Base-by-base conservation (phyloP, 2,797 vertebrate species). In the Hippocampus kuda region DNA sequence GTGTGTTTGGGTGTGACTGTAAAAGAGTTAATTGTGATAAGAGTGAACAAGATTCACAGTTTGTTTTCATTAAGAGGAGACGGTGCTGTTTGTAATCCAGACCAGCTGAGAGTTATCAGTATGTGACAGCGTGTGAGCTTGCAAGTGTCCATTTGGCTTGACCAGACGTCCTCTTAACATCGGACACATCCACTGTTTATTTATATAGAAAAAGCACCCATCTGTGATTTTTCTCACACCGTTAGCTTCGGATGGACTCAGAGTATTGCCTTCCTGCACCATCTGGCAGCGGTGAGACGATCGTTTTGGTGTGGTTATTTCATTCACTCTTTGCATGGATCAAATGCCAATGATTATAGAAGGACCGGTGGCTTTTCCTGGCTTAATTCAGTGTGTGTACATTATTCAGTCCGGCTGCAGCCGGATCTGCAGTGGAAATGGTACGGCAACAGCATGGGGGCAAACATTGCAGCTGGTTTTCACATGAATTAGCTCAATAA, bases 51-150 rank as follows among this genome's bases (percentile, higher is more conserved):
- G 73, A 78, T 63, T 57, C 66, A 24, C 26, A n/a, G 59, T 66
- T 73, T 80, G 80, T 85, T 85, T 81, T 72, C 75, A 79, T 81
- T 72, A 70, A 16, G 68, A 78, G 69, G 79, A 60, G 68, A 71
- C 54, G 22, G 64, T 75, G 69, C 69, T 74, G 75, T 75, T 74
- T 67, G 69, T 13, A 49, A 71, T 71, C 77, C 75, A 77, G 72
- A 75, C 68, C 84, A 84, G 79, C 82, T 80, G 77, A 82, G 74
- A 66, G 72, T 51, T 74, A 64, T 81, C 80, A 71, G 65, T 72
- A 76, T 75, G 71, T 59, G 61, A 78, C 44, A 66, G 27, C 18
- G 18, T 38, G 65, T 30, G 30, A 66, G 46, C 46, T 26, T 24
- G 65, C 20, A 27, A 16, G 65, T 67, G 65, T 67, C 30, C 30